phyloP scores from a whole-genome alignment of 2,113 vertebrate genomes.

The Donacobius atricapilla region DNA sequence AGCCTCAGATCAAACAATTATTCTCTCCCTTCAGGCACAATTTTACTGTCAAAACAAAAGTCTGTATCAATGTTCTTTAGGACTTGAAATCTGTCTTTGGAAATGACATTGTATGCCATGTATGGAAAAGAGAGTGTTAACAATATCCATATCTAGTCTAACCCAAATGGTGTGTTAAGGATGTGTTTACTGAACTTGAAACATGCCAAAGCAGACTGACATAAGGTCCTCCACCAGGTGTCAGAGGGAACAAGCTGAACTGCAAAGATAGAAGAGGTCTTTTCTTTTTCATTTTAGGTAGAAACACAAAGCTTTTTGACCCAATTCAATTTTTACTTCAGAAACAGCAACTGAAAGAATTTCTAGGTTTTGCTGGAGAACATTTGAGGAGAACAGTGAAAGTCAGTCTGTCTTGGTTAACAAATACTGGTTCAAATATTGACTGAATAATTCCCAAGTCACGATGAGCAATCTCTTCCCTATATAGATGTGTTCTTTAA shows the following conservation, averaged over 20 bases:
- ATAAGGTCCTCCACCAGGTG: not conserved
- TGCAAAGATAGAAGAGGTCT: not conserved
- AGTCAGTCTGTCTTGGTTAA: not conserved
- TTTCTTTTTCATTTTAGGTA: not conserved
- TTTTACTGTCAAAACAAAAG: constrained; percentile 4
- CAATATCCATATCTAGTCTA: not conserved
- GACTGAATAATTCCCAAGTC: not conserved
- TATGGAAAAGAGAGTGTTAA: not conserved
- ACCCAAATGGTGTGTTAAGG: not conserved
- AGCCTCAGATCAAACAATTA: not conserved
- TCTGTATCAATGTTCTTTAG: not conserved
- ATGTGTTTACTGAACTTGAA: not conserved
- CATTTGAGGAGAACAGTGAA: not conserved
- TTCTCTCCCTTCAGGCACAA: not conserved
- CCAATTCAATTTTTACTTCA: not conserved
- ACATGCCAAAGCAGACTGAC: not conserved
- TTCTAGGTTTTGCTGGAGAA: not conserved
- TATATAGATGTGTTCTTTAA: not conserved
- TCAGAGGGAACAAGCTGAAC: not conserved
- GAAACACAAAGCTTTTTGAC: not conserved
- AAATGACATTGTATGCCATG: not conserved
- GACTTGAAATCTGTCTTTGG: not conserved
- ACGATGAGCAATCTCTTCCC: not conserved
- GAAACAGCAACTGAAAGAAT: not conserved
- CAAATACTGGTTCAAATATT: not conserved